Evolutionary conservation across 2,113 vertebrate species (phyloP), one percentile per base, ranked within the genome.

Genomic region (Leucoraja erinaceus): DNA sequence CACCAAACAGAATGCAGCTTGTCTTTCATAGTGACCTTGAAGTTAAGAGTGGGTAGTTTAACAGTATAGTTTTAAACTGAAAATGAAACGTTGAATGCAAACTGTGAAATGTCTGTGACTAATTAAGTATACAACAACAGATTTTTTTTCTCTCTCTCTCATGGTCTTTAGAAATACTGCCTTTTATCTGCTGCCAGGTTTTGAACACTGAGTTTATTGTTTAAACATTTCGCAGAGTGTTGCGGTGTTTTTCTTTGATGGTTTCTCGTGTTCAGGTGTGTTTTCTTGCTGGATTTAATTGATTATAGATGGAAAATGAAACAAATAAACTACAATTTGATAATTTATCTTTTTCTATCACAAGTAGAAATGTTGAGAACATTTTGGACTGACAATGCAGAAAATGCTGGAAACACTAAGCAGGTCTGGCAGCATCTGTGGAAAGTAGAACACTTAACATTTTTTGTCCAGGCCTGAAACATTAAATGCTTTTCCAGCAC

Each of bases 71-170:
- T 91, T 68, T 28, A 28, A 91, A 56, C 20, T 18, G 56, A 91
- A 72, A 54, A 54, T 4, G 5, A 91, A 20, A 68, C 5, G 14
- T 90, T 54, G 33, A 91, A 91, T 91, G 68, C 20, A 91, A 84
- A 72, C 90, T 54, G 18, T 91, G 66, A 91, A 91, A 91, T 33
- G 63, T 91, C 33, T 54, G 90, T 68, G 61, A 91, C 90, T 68
- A 18, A 33, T 38, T 66, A 90, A 18, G n/a, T 38, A 54, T 74
- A 33, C 47, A 33, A 91, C 22, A 54, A 25, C 33, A 54, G n/a
- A 7, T n/a, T 86, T 72, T 47, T 81, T 91, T 38, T 31, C 38
- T 47, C 38, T 47, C 38, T 75, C 16, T 54, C 90, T 91, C 90
- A 91, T 1, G 3, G 90, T 72, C 90, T 72, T 72, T 70, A 68